phyloP scores from a whole-genome alignment of 2,888 invertebrate species.

The Philonicus albiceps region DNA sequence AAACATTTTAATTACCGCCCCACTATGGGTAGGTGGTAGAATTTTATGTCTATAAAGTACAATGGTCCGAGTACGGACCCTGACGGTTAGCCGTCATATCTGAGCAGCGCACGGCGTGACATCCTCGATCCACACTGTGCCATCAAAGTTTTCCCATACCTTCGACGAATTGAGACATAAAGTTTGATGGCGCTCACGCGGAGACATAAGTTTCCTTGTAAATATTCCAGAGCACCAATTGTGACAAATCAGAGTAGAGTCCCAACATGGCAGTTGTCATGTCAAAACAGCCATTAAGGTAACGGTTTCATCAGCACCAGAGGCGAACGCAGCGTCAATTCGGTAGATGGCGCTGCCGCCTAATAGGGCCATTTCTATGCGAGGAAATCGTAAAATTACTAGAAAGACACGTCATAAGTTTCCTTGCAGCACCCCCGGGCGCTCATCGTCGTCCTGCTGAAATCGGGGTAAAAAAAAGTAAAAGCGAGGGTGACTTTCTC shows the following conservation, averaged over 20 bases:
- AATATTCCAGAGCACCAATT: constrained; percentile 18
- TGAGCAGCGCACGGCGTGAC: neutral
- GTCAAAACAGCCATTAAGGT: constrained; percentile 13
- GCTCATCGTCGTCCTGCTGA: constrained; percentile 22
- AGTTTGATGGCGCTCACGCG: constrained; percentile 3
- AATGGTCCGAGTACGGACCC: neutral
- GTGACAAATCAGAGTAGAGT: constrained; percentile 24
- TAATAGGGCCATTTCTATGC: constrained; percentile 54
- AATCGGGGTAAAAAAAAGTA: constrained; percentile 29
- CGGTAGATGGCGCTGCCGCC: constrained; percentile 4
- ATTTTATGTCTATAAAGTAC: neutral
- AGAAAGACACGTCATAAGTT: constrained; percentile 62
- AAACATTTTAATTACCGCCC: neutral
- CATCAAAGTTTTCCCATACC: neutral
- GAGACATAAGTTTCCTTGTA: constrained; percentile 26
- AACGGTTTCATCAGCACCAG: constrained; percentile 12
- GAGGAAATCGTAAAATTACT: constrained; percentile 63
- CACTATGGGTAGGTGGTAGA: neutral
- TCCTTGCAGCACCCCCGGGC: constrained; percentile 6
- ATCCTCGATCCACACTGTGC: neutral
- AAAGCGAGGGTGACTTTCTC: constrained; percentile 34
- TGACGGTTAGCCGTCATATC: neutral
- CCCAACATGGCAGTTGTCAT: constrained; percentile 31
- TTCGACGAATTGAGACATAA: neutral
- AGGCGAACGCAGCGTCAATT: neutral